These are phyloP conservation scores for Pempheris klunzingeri DNA, from an alignment of 2,797 vertebrate species.

Conservation along the genomic window DNA sequence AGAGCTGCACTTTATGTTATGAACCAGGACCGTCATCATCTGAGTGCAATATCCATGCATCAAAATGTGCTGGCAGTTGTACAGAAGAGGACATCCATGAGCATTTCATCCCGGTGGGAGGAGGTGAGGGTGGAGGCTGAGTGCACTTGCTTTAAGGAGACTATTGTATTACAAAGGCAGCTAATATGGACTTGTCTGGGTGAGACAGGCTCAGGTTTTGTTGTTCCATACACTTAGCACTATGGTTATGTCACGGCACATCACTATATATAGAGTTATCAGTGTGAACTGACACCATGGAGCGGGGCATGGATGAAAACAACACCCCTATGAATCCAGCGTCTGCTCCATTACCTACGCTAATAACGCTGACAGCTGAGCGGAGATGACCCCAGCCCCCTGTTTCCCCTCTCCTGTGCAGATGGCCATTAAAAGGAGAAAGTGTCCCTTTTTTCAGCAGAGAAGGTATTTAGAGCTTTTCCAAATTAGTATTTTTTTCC, in stretches of 20 bases:
- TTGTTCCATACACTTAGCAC: slow-evolving; percentile 92
- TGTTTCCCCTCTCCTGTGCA: slow-evolving; percentile 98
- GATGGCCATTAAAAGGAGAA: slow-evolving; percentile 99
- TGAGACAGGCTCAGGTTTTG: slow-evolving; percentile 87
- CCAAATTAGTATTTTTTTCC: slow-evolving; percentile 91
- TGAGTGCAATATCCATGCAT: slow-evolving; percentile 75
- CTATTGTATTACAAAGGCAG: slow-evolving; percentile 85
- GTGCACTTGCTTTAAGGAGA: slow-evolving; percentile 71
- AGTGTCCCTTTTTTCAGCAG: slow-evolving; percentile 94
- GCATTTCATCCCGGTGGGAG: slow-evolving; percentile 83
- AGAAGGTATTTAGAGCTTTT: slow-evolving; percentile 98
- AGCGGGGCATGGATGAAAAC: slow-evolving; percentile 92
- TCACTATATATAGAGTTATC: slow-evolving; percentile 99
- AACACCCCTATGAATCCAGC: slow-evolving; percentile 95
- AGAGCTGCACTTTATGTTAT: slow-evolving; percentile 70
- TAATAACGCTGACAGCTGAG: slow-evolving; percentile 99
- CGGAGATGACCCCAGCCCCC: slow-evolving; percentile 97
- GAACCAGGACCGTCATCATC: slow-evolving; percentile 67
- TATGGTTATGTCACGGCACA: slow-evolving; percentile 85
- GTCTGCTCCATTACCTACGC: slow-evolving; percentile 99
- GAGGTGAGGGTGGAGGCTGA: slow-evolving; percentile 66
- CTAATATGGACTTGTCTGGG: slow-evolving; percentile 88
- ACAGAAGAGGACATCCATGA: slow-evolving; percentile 89
- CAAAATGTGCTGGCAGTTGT: slow-evolving; percentile 92
- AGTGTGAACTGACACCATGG: slow-evolving; percentile 93